Conservation (phyloP, 1,140 invertebrate species). For the Zaprionus africanus region DNA sequence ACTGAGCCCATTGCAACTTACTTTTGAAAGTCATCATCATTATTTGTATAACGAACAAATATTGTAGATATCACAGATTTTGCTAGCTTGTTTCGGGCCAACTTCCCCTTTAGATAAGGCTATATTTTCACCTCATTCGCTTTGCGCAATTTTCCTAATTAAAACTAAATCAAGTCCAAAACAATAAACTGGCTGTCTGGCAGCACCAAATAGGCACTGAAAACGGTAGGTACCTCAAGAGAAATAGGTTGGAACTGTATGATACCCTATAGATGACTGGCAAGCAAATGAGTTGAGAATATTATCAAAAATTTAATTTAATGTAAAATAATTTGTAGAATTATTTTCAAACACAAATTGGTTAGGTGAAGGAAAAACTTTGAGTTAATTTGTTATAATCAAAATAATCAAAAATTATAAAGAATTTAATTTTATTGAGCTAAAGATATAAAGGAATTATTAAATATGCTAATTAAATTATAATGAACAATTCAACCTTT, state of each 20-base stretch:
- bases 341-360: too few species aligned
- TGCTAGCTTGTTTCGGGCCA: conserved; percentile 7
- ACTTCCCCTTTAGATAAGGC: conserved; percentile 23
- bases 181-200: conserved; percentile 54
- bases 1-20: background rate
- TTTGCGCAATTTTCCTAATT: conserved; percentile 48
- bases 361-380: too few species aligned
- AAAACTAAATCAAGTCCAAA: conserved; percentile 73
- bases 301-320: too few species aligned
- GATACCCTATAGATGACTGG: background rate
- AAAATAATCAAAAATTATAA: too few species aligned
- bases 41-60: background rate
- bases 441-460: too few species aligned
- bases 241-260: background rate
- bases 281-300: background rate
- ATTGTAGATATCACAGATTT: background rate
- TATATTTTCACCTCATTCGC: conserved; percentile 72
- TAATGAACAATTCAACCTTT: too few species aligned
- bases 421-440: too few species aligned
- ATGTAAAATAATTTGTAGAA: too few species aligned
- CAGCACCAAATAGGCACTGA: conserved; percentile 21
- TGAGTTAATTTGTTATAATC: too few species aligned
- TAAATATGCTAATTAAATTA: too few species aligned
- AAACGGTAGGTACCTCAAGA: background rate
- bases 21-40: conserved; percentile 3